Conservation (phyloP, 2,113 vertebrate genomes). For the Chloropsis hardwickii region DNA sequence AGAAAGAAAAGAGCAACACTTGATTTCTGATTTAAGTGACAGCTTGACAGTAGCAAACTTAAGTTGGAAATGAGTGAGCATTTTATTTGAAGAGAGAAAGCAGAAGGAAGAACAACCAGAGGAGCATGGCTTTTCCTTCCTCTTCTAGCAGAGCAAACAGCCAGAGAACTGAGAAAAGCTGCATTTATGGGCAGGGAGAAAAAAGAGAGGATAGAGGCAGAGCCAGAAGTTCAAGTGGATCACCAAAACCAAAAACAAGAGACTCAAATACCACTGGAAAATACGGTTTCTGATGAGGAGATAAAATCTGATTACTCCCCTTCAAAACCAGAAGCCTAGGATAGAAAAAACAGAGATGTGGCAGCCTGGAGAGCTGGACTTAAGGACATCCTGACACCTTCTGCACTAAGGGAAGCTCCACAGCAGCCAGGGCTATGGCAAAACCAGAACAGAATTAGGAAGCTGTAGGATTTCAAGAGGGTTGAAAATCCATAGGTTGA, state of each 20-base stretch:
- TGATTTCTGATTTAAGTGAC: not conserved
- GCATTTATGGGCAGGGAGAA: not conserved
- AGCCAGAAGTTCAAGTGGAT: not conserved
- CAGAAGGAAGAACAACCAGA: not conserved
- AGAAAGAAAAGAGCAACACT: not conserved
- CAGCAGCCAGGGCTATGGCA: not conserved
- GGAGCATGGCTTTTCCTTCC: not conserved
- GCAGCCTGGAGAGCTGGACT: not conserved
- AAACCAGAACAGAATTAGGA: not conserved
- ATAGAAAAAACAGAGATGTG: not conserved
- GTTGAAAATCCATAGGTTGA: not conserved
- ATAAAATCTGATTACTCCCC: not conserved
- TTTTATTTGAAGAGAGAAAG: not conserved
- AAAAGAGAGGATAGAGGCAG: not conserved
- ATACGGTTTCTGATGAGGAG: not conserved
- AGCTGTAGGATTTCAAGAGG: not conserved
- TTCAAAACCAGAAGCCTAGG: not conserved
- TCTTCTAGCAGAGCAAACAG: not conserved
- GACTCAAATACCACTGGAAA: not conserved
- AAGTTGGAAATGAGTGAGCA: not conserved
- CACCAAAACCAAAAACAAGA: not conserved
- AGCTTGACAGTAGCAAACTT: not conserved
- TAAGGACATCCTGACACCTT: not conserved
- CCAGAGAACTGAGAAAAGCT: not conserved
- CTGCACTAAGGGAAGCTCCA: not conserved